These are phyloP conservation scores for Baryphthengus martii DNA, from an alignment of 2,113 vertebrate species.

Conservation along the genomic window DNA sequence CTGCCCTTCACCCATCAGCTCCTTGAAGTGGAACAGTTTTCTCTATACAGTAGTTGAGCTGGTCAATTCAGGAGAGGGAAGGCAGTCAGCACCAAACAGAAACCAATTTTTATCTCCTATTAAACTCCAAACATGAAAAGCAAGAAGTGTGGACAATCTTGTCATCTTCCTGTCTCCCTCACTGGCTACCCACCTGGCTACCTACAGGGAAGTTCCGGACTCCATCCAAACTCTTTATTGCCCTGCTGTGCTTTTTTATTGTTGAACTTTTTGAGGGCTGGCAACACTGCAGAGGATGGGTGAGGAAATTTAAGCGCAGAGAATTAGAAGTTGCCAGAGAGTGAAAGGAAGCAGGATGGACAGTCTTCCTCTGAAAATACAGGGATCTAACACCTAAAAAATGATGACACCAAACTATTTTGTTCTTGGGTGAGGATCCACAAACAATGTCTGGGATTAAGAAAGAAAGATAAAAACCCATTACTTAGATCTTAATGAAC, in stretches of 20 bases:
- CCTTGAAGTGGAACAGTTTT: slow-evolving; percentile 47
- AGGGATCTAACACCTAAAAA: not conserved
- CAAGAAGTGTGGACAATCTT: not conserved
- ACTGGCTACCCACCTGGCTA: not conserved
- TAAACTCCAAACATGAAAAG: not conserved
- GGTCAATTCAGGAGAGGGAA: slow-evolving; percentile 29
- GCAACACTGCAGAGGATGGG: not conserved
- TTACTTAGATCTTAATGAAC: not conserved
- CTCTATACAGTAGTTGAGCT: not conserved
- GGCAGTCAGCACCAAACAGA: slow-evolving; percentile 16
- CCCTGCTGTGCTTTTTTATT: not conserved
- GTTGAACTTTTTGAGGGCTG: not conserved
- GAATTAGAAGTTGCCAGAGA: not conserved
- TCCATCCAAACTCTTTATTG: not conserved
- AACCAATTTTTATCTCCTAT: slow-evolving; percentile 26
- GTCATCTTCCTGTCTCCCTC: not conserved
- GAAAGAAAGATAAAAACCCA: not conserved
- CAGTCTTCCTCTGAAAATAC: not conserved
- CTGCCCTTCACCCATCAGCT: not conserved
- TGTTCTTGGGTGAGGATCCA: not conserved
- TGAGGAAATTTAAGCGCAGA: not conserved
- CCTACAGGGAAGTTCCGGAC: slow-evolving; percentile 12
- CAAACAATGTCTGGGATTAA: not conserved
- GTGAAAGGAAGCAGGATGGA: not conserved
- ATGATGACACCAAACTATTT: not conserved